Conservation (phyloP, 1,140 invertebrate genomes). For the Penaeus japonicus region DNA sequence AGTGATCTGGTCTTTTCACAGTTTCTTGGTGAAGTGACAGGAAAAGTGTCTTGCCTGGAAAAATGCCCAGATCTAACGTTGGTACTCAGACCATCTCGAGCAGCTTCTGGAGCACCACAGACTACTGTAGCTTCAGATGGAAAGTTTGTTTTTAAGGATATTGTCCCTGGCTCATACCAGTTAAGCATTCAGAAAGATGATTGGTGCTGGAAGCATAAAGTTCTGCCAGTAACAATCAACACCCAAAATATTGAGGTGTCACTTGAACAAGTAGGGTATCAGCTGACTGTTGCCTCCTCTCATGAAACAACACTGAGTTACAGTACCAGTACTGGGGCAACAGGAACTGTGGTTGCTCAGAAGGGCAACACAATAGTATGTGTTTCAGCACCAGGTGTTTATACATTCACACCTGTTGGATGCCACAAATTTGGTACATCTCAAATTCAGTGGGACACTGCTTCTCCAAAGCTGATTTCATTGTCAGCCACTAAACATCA, state of each 20-base stretch:
- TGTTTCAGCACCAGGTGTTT: slow-evolving; percentile 74
- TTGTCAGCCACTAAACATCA: slow-evolving; percentile 65
- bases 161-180: slow-evolving; percentile 70
- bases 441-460: slow-evolving; percentile 66
- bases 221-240: slow-evolving; percentile 73
- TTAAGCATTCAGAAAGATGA: slow-evolving; percentile 72
- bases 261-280: slow-evolving; percentile 81
- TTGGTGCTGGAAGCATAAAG: slow-evolving; percentile 78
- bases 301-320: slow-evolving; percentile 74
- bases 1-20: slow-evolving; percentile 77
- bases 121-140: slow-evolving; percentile 54
- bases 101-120: slow-evolving; percentile 25
- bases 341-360: slow-evolving; percentile 57
- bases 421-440: slow-evolving; percentile 80
- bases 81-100: slow-evolving; percentile 58
- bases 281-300: slow-evolving; percentile 73
- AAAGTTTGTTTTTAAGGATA: slow-evolving; percentile 65
- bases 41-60: slow-evolving; percentile 73
- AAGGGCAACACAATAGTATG: slow-evolving; percentile 72
- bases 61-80: slow-evolving; percentile 64
- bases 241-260: slow-evolving; percentile 72
- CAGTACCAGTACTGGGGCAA: slow-evolving; percentile 55
- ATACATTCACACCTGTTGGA: slow-evolving; percentile 78
- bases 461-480: slow-evolving; percentile 63
- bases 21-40: slow-evolving; percentile 74